These are phyloP conservation scores for Pelodiscus sinensis DNA, from an alignment of 2,113 vertebrate genomes.

Conservation along the genomic window DNA sequence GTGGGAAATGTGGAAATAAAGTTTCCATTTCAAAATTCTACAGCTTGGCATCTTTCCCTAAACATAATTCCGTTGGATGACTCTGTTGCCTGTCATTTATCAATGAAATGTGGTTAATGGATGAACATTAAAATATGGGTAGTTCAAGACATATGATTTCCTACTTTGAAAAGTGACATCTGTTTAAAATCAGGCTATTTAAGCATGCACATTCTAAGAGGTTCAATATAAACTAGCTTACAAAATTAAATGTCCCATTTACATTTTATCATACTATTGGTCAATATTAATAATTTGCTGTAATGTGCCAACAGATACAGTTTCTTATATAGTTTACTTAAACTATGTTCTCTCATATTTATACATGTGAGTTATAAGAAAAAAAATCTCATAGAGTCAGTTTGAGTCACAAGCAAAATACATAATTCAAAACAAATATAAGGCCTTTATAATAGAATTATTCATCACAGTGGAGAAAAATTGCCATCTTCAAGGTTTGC, in stretches of 20 bases:
- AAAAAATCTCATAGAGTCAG: neutral
- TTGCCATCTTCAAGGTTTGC: constrained; percentile 20
- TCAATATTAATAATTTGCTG: neutral
- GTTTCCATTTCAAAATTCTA: neutral
- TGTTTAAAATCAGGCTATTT: neutral
- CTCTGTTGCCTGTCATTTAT: neutral
- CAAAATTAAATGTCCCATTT: constrained; percentile 5
- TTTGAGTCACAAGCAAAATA: neutral
- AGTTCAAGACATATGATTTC: neutral
- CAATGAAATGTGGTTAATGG: neutral
- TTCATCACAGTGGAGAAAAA: constrained; percentile 27
- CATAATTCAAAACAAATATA: neutral
- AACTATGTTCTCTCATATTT: neutral
- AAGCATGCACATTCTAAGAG: neutral
- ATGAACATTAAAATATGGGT: neutral
- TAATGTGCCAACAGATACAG: neutral
- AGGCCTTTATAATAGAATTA: constrained; percentile 11
- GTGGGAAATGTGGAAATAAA: neutral
- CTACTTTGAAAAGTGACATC: neutral
- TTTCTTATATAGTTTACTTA: neutral
- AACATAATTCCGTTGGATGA: neutral
- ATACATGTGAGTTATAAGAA: neutral
- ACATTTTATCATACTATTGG: neutral
- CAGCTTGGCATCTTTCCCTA: neutral
- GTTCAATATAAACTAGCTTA: neutral